Evolutionary conservation across 2,888 invertebrate genomes (phyloP), one percentile per base, ranked within the genome.

Genomic region (Polymixis flavicincta): DNA sequence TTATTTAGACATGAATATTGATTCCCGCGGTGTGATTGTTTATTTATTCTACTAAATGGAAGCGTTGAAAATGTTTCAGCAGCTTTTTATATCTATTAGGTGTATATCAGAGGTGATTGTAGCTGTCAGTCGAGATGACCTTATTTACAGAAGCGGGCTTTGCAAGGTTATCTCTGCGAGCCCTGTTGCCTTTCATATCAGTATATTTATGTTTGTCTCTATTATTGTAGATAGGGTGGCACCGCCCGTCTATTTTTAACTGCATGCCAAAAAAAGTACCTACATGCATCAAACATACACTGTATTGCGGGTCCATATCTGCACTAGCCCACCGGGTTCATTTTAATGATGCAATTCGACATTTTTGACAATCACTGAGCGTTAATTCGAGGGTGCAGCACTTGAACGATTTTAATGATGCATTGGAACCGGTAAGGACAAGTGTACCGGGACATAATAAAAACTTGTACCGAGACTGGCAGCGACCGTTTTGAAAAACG

Each of bases 141-240:
- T 94, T 94, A 93, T 93, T 94, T 92, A 92, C 92, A 80, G 88
- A 85, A 82, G 83, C 91, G 89, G 89, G 86, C 90, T 87, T 82
- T 77, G 84, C 93, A 94, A 94, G 94, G 94, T 94, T 94, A 94
- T 94, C 94, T 90, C 85, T 80, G 71, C 77, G 80, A 88, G 90
- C 90, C 89, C 90, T 92, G 89, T 77, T 91, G 89, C 88, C 87
- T 91, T 91, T 90, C 89, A 87, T 91, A 92, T 92, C 87, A 84
- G 64, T 82, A 54, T 87, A 88, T 89, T 85, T 87, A 82, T 88
- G 76, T 85, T 74, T 76, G 71, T 78, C 78, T 86, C 81, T 82
- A 83, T 82, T 76, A 67, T 82, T 78, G 66, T 61, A 69, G 69
- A 64, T 82, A 78, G 57, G 57, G 61, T 67, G 28, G 48, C 22